Evolutionary conservation across 2,113 vertebrate species (phyloP), one percentile per base, ranked within the genome.

Genomic region (Seriola rivoliana): DNA sequence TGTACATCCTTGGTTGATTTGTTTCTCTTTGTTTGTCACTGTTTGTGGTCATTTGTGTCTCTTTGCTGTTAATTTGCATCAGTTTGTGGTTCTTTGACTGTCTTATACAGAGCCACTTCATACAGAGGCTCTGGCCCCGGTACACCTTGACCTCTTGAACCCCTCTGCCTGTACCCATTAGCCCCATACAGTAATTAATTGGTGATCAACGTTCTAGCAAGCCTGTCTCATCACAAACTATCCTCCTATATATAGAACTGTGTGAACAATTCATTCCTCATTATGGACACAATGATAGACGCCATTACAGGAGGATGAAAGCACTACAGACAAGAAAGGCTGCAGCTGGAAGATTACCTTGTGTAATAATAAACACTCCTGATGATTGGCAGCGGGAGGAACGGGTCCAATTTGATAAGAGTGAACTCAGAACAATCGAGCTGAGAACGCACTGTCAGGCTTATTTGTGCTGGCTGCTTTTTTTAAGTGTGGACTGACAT

Each of bases 201-300:
- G 17, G 10, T 32, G 4, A 0, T n/a, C 0, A 2, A 21, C 8
- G 11, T 40, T 67, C 4, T 46, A n/a, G n/a, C 19, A 4, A 5
- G 21, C 12, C 12, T 54, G 11, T 29, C n/a, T 76, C 16, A 13
- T 67, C 21, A 14, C 34, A 64, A 59, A n/a, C 58, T 50, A 9
- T 40, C 16, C 25, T 32, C 14, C 63, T 19, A 17, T 74, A 71
- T 25, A 44, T 81, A 1, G 23, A 66, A 7, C 36, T 12, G 29
- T 76, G 42, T 16, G 46, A 80, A 80, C 71, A 86, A 64, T 68
- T n/a, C 32, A 25, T 21, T 55, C 44, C 14, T 75, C 52, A 71
- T 79, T 58, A 48, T 52, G 42, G 58, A 59, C 8, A n/a, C 29
- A 58, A 57, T 44, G 17, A 70, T 59, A 32, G 59, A 73, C n/a